These are phyloP conservation scores for Oscheius sp. DNA, from an alignment of 2,888 invertebrate genomes.

Conservation along the genomic window DNA sequence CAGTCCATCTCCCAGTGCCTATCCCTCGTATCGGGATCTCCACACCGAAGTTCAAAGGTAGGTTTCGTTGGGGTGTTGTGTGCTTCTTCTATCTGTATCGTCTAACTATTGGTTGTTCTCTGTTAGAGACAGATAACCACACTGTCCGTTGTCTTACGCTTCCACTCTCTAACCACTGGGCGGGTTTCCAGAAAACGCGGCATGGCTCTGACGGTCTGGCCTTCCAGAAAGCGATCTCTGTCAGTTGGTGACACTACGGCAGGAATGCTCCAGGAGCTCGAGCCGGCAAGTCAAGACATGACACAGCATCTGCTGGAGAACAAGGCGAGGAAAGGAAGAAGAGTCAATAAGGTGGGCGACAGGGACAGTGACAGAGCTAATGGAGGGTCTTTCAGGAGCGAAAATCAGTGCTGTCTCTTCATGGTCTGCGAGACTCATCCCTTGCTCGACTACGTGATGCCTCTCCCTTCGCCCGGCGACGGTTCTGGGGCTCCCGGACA, in stretches of 20 bases:
- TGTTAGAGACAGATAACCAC: neutral
- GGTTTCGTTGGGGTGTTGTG: neutral
- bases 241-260: conserved; percentile 51
- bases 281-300: neutral
- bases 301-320: conserved; percentile 21
- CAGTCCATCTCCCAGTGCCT: conserved; percentile 57
- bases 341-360: neutral
- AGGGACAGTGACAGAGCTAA: neutral
- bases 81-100: conserved; percentile 7
- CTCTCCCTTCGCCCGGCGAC: conserved; percentile 47
- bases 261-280: neutral
- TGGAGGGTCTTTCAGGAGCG: conserved; percentile 39
- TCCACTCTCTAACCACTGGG: neutral
- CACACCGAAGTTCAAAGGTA: conserved; percentile 41
- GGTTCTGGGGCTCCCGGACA: conserved; percentile 42
- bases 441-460: conserved; percentile 51
- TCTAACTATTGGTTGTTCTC: conserved; percentile 7
- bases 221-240: conserved; percentile 58
- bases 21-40: conserved; percentile 57
- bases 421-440: conserved; percentile 47
- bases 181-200: conserved; percentile 46
- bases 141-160: conserved; percentile 8
- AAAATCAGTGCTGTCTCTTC: conserved; percentile 43
- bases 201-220: conserved; percentile 47
- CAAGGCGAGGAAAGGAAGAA: conserved; percentile 15